Base-by-base conservation (phyloP, 2,113 vertebrate species). In the Chloebia gouldiae region DNA sequence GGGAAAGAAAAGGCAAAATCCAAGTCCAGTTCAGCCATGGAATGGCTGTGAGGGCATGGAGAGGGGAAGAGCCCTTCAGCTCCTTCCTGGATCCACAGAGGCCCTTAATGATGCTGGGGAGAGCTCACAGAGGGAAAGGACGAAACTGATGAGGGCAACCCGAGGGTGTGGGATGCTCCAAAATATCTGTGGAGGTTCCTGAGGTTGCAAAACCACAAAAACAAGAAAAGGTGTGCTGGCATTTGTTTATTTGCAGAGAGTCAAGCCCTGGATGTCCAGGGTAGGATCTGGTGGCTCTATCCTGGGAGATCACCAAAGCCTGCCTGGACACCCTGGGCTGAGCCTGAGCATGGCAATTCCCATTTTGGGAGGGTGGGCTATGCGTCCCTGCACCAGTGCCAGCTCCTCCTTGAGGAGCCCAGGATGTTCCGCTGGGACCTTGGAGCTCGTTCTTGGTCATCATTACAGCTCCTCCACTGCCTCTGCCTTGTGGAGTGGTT, bases 331-430 rank as follows among this genome's bases (percentile, higher is more conserved):
- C 30, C 54, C 53, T 1, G 24, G 53, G 61, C 61, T 11, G 44
- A 39, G 44, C 27, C 44, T 9, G 45, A 39, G 39, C 0, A 1
- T 15, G 30, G 61, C n/a, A 53, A 15, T 76, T 40, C 70, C 47
- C 30, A 25, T 54, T 51, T 61, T 15, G 70, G 40, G n/a, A 76
- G 11, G 61, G 39, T 76, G 54, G 45, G n/a, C 40, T 82, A 69
- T 3, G 11, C 10, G n/a, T 33, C 14, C 61, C 78, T 68, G 61
- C 0, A 5, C 45, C 0, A 2, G 14, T 27, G 28, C 39, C 1
- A 0, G 15, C 27, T 51, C 39, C 69, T 81, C 61, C 69, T 28
- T 30, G 78, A 47, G 78, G 61, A n/a, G 69, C 30, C 24, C 0
- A 3, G 13, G 28, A 1, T n/a, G 69, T 40, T 24, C 53, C 0